These are phyloP conservation scores for Doryteuthis pealeii DNA, from an alignment of 1,140 invertebrate species.

Conservation along the genomic window DNA sequence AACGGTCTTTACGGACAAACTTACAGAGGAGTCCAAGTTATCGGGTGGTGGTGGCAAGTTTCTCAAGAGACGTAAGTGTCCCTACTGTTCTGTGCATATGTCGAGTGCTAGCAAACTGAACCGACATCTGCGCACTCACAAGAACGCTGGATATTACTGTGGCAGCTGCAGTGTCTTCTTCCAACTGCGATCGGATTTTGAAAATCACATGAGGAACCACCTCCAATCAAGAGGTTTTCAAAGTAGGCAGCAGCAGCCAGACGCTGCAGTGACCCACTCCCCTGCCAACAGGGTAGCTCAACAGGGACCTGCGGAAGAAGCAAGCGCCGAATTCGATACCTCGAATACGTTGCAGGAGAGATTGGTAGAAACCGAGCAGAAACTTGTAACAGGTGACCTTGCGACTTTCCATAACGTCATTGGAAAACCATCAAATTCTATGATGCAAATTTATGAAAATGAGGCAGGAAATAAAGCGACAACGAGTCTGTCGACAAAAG, in stretches of 20 bases:
- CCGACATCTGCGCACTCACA: conserved; percentile 6
- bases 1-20: conserved; percentile 18
- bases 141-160: conserved; percentile 10
- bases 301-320: too few species aligned
- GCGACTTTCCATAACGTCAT: too few species aligned
- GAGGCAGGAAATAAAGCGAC: too few species aligned
- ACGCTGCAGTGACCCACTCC: too few species aligned
- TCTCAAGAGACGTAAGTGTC: not conserved
- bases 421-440: too few species aligned
- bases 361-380: too few species aligned
- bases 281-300: too few species aligned
- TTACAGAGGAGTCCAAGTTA: not conserved
- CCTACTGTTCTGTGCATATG: not conserved
- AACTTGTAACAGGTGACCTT: too few species aligned
- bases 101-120: conserved; percentile 1
- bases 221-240: not conserved
- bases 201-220: not conserved
- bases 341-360: too few species aligned
- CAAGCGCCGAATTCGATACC: too few species aligned
- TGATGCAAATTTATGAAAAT: too few species aligned
- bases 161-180: not conserved
- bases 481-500: not conserved
- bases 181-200: not conserved
- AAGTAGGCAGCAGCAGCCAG: too few species aligned
- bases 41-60: not conserved